Conservation (phyloP, 2,888 invertebrate genomes). For the Crepidodera aurea region DNA sequence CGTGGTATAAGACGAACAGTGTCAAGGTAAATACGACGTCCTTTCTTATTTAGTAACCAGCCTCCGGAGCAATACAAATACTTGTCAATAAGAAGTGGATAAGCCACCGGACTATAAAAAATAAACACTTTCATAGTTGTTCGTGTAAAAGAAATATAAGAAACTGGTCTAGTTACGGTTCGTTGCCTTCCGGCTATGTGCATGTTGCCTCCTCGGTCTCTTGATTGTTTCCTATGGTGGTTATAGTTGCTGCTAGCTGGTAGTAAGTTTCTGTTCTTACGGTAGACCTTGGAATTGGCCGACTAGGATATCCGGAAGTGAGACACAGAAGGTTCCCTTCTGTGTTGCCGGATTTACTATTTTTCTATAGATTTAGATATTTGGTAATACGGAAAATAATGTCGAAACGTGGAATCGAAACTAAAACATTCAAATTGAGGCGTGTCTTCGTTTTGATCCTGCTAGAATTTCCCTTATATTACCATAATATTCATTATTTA, state of each 20-base stretch:
- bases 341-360: neutral
- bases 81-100: too few species aligned
- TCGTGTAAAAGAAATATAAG: conserved; percentile 26
- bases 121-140: conserved; percentile 12
- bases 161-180: conserved; percentile 48
- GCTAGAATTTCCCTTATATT: too few species aligned
- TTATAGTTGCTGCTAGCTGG: neutral
- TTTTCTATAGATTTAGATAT: too few species aligned
- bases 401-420: too few species aligned
- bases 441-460: too few species aligned
- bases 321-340: neutral
- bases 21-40: too few species aligned
- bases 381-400: too few species aligned
- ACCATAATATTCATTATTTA: too few species aligned
- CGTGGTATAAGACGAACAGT: too few species aligned
- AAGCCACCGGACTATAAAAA: neutral
- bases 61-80: too few species aligned
- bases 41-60: too few species aligned
- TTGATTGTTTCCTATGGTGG: conserved; percentile 7
- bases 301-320: conserved; percentile 24
- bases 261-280: conserved; percentile 13
- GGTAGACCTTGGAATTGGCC: conserved; percentile 19
- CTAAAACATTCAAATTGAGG: too few species aligned
- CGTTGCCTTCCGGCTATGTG: conserved; percentile 40
- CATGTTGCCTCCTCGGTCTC: conserved; percentile 7